These are phyloP conservation scores for Chrysopilus asiliformis DNA, from an alignment of 2,888 invertebrate species.

Conservation along the genomic window DNA sequence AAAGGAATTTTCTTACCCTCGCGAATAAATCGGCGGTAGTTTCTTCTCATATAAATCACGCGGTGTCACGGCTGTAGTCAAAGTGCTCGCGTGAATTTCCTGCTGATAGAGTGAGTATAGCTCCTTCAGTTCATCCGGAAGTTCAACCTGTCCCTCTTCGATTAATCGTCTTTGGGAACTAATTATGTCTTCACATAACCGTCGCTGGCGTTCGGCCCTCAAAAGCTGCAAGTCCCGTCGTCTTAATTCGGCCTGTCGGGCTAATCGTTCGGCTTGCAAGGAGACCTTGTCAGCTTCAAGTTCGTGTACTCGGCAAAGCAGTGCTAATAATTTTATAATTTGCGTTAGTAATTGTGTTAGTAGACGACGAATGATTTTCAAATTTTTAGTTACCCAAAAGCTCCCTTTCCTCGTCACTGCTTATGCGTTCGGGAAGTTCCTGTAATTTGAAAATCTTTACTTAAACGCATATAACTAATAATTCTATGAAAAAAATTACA, in stretches of 20 bases:
- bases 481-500: constrained; percentile 37
- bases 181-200: constrained; percentile 84
- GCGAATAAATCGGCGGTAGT: constrained; percentile 34
- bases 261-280: constrained; percentile 72
- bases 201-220: constrained; percentile 68
- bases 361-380: background rate
- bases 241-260: constrained; percentile 74
- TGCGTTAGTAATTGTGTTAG: background rate
- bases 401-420: constrained; percentile 82
- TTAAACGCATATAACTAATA: background rate
- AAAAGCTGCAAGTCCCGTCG: constrained; percentile 71
- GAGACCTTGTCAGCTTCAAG: constrained; percentile 90
- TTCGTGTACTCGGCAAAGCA: constrained; percentile 86
- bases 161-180: constrained; percentile 73
- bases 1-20: constrained; percentile 23
- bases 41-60: constrained; percentile 31
- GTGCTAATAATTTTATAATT: constrained; percentile 39
- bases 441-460: too few species aligned
- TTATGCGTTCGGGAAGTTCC: constrained; percentile 74
- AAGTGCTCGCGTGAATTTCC: constrained; percentile 70
- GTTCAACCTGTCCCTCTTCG: constrained; percentile 58
- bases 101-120: constrained; percentile 73
- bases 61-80: constrained; percentile 35
- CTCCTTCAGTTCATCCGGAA: constrained; percentile 64
- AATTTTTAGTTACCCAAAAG: constrained; percentile 35